Evolutionary conservation across 2,888 invertebrate species (phyloP), one percentile per base, ranked within the genome.

Genomic region (Chorisops tibialis): DNA sequence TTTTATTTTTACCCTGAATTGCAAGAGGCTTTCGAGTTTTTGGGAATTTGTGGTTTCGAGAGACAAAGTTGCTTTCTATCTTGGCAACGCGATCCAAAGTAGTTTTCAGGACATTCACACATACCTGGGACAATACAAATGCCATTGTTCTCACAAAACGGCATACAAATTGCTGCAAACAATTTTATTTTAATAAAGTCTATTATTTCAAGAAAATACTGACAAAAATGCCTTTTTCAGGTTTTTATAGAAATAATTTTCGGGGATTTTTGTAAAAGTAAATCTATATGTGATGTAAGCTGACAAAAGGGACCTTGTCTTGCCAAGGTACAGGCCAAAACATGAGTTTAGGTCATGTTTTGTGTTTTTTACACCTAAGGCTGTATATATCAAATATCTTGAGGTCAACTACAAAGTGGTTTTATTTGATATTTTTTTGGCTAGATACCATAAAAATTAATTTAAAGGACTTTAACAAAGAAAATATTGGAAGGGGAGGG

Each of bases 81-180:
- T 78, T 92, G 87, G 72, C 93, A 93, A 69, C 83, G 82, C 0
- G 84, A 82, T 3, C 92, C 92, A 45, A 82, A 82, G 76, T 81
- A 92, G 71, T 86, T 86, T 50, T 85, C 82, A 0, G 88, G 83
- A 70, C 94, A 95, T 41, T 84, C 78, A 71, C 94, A 95, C 0
- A 85, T 80, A 72, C 91, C 87, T 0, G 89, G 87, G 22, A 82
- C 82, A 3, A 88, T 74, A 71, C 94, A 95, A 52, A 88, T 86
- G 1, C 94, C 94, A 59, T 85, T 87, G 76, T 94, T 92, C 72
- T 86, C 81, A 74, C 94, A 95, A 0, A 82, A 79, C 0, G 89
- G 88, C 18, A 82, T 74, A 73, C 94, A 94, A 67, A 84, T 80
- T 0, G 89, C 93, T 91, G 73, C n/a, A 78, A 79, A 66, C 51